Base-by-base conservation (phyloP, 1,140 invertebrate genomes). In the Neotoxoptera formosana region DNA sequence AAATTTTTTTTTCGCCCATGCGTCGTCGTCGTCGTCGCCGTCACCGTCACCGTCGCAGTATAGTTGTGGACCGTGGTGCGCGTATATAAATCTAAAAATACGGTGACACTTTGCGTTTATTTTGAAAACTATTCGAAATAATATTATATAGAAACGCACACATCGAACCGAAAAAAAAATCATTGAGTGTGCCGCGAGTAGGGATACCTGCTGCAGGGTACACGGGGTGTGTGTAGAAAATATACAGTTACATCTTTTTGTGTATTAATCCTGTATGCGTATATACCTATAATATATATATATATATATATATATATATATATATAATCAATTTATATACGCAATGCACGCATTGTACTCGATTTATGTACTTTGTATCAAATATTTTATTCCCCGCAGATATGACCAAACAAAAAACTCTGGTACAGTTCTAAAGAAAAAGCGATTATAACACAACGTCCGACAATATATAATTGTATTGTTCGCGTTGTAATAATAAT, bases 21-120 rank as follows among this genome's bases (percentile, higher is more conserved):
- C 88, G 8, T 56, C 30, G 45, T 34, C 25, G 86, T 48, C 25
- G 86, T n/a, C 41, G 23, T 41, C 3, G 76, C 7, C 76, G 34
- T 83, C 83, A 23, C 41, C 20, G 83, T 86, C 83, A 14, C 9
- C 25, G 14, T 45, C 25, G 25, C 11, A 36, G n/a, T 7, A 20
- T 83, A 83, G 76, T n/a, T 76, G 60, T 76, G 60, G 30, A 76
- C 60, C 6, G 60, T n/a, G n/a, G 11, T 17, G 25, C 14, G 14
- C 6, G 3, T 45, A 36, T 53, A 56, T 89, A 89, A 89, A 89
- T 89, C 88, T 89, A 89, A 89, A 89, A 89, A 89, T 89, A 89
- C 88, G 3, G 34, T 25, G 51, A 36, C 34, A 56, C 51, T 51
- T 51, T 25, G 51, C 34, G 23, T 89, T 89, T 36, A 53, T 56